Evolutionary conservation across 2,888 invertebrate species (phyloP), one percentile per base, ranked within the genome.

Genomic region (Eurytoma adleriae): DNA sequence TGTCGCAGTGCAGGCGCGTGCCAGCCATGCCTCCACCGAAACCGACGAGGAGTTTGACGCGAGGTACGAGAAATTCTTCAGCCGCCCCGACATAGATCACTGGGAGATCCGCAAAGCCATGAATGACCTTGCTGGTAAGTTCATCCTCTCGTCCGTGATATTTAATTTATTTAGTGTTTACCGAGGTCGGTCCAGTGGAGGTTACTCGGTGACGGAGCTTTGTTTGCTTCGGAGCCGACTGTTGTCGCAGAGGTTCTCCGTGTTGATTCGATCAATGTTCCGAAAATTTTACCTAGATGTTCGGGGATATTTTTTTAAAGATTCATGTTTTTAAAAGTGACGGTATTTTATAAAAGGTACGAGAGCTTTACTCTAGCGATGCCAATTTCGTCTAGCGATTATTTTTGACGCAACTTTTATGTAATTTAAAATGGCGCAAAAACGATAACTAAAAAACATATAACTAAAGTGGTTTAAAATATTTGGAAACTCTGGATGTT

Each of bases 61-160:
- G 86, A 94, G 95, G 89, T 97, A 96, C 90, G 96, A 95, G 89
- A 93, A 94, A 62, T 98, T 94, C 91, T 97, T 98, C 92, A 96
- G 94, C 90, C 94, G 96, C 81, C 92, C 93, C 82, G 96, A 97
- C 87, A 96, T 98, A 89, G 98, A 98, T 91, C 96, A 96, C 73
- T 99, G 98, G 99, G 97, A 98, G 92, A 93, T 97, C 86, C 95
- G 98, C 81, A 96, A 97, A 90, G 97, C 95, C 4, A 96, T 98
- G 95, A 97, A 96, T 87, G 97, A 97, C 89, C 91, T 98, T 84
- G 88, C 89, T 71, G 90, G 91, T 91, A 71, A 85, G 84, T 84
- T 7, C 40, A 40, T 40, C 7, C 7, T 1, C 40, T 40, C 10
- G 40, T 40, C 40, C 10, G 7, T 10, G 40, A 40, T 7, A 10